Percentiles rank a stretch among this genome's conserved stretches.
phyloP scores from a whole-genome alignment of 1,140 invertebrate species.

The Trachymyrmex septentrionalis region DNA sequence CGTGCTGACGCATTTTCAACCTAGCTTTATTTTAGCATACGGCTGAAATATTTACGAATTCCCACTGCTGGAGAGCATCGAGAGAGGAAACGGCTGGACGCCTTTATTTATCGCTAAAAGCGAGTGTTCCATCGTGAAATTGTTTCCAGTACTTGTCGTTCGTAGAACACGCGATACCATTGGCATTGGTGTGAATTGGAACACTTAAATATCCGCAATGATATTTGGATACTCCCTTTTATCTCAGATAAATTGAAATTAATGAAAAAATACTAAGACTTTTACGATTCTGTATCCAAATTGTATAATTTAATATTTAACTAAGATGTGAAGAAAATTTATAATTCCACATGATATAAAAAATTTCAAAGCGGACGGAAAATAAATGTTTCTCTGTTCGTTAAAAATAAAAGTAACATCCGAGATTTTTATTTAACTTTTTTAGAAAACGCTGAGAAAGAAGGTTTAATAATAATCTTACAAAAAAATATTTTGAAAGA shows the following conservation, averaged over 20 bases:
- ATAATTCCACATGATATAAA: background rate
- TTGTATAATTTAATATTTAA: background rate
- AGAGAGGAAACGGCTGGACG: background rate
- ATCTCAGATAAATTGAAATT: background rate
- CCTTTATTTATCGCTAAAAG: constrained; percentile 35
- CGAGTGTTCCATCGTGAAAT: background rate
- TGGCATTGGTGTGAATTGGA: background rate
- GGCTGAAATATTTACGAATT: constrained; percentile 76
- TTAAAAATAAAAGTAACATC: background rate
- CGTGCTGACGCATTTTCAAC: constrained; percentile 60
- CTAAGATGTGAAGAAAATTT: background rate
- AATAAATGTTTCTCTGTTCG: background rate
- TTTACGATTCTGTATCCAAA: background rate
- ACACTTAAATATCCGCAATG: background rate
- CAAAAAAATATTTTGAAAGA: background rate
- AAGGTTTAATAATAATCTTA: background rate
- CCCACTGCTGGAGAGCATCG: constrained; percentile 54
- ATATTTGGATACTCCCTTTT: background rate
- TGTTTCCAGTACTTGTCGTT: constrained; percentile 12
- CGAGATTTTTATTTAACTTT: background rate
- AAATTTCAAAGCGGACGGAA: background rate
- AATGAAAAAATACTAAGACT: background rate
- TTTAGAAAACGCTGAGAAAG: background rate
- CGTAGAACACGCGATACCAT: background rate
- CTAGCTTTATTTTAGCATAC: constrained; percentile 74